Evolutionary conservation across 37 sponge, comb jelly and placozoan species (phyloP).

Genomic region (Spongilla lacustris): DNA sequence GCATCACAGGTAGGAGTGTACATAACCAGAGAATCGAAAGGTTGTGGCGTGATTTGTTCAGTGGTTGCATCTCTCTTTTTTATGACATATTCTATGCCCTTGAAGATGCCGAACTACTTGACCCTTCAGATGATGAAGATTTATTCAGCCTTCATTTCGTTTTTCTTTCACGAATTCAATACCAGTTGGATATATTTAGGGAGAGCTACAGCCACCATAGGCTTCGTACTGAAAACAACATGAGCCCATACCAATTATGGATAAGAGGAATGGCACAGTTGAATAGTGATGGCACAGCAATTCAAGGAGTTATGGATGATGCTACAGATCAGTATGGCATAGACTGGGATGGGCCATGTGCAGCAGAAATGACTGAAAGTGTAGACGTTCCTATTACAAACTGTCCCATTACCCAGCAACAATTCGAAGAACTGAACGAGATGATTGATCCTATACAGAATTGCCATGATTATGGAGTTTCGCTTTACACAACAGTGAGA

Average conservation of each 20-base stretch:
- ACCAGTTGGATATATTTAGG: background rate
- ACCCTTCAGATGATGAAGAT: background rate
- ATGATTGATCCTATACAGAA: background rate
- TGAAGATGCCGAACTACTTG: background rate
- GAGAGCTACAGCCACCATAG: background rate
- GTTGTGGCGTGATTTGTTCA: conserved; percentile 11
- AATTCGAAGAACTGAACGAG: background rate
- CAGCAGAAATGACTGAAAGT: background rate
- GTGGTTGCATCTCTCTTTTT: background rate
- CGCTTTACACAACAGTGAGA: background rate
- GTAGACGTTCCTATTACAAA: background rate
- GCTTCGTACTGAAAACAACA: background rate
- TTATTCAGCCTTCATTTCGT: background rate
- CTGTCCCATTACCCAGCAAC: background rate
- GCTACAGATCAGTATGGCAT: background rate
- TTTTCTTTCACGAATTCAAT: background rate
- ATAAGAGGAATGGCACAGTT: background rate
- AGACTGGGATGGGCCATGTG: background rate
- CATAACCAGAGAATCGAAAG: conserved; percentile 12
- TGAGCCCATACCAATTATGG: background rate
- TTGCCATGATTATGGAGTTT: background rate
- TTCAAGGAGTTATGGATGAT: background rate
- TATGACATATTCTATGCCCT: background rate
- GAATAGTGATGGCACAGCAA: background rate
- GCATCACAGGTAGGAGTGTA: conserved; percentile 56